Conservation (phyloP, 1,140 invertebrate genomes). For the Drosophila obscura region DNA sequence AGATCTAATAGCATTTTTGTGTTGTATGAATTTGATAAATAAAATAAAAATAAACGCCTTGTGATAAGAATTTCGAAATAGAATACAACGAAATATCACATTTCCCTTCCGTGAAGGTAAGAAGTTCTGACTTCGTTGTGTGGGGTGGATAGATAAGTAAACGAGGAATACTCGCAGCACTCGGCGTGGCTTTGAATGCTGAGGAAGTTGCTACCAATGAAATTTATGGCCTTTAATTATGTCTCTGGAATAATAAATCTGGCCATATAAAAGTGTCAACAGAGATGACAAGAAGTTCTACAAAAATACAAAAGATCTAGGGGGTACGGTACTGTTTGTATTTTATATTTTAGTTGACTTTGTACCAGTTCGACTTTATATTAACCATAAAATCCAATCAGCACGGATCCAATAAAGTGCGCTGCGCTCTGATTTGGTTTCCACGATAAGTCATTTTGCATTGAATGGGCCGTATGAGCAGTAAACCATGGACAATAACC, state of each 20-base stretch:
- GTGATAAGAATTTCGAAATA: constrained; percentile 45
- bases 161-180: neutral
- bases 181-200: constrained; percentile 10
- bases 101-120: constrained; percentile 1
- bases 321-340: neutral
- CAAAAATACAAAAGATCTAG: neutral
- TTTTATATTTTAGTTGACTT: neutral
- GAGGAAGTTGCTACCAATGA: constrained; percentile 13
- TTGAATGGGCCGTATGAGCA: constrained; percentile 2
- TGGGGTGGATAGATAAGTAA: constrained; percentile 31
- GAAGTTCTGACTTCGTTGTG: constrained; percentile 1
- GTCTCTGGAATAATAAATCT: constrained; percentile 6
- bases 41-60: constrained; percentile 9
- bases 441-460: constrained; percentile 27
- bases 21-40: constrained; percentile 32
- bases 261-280: neutral
- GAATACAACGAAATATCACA: constrained; percentile 3
- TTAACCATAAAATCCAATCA: constrained; percentile 48
- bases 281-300: neutral
- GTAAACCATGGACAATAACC: constrained; percentile 31
- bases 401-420: constrained; percentile 6
- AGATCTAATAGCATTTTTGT: constrained; percentile 19
- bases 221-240: constrained; percentile 18
- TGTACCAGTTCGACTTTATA: constrained; percentile 14
- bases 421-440: constrained; percentile 12